Percentiles rank a stretch among this genome's conserved stretches.
These are phyloP conservation scores for Bombus soroeensis DNA, from an alignment of 1,140 invertebrate genomes.

Conservation along the genomic window DNA sequence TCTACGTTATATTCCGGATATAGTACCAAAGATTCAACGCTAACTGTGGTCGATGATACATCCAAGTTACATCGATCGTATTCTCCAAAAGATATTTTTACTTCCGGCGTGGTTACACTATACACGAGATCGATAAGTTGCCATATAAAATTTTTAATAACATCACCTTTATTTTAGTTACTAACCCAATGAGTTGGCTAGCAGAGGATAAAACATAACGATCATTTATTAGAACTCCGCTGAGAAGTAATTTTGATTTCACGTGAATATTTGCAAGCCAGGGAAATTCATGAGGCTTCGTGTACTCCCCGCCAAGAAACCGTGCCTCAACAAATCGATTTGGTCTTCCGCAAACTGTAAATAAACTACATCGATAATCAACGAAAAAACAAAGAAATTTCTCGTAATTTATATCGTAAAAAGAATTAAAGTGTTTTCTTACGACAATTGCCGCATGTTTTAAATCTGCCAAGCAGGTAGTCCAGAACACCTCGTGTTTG, in stretches of 20 bases:
- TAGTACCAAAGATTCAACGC: conserved; percentile 79
- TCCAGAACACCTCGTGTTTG: conserved; percentile 71
- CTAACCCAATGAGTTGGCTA: conserved; percentile 81
- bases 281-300: conserved; percentile 83
- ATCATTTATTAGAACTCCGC: conserved; percentile 84
- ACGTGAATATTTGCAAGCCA: conserved; percentile 83
- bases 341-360: conserved; percentile 75
- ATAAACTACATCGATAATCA: background rate
- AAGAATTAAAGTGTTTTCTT: conserved; percentile 51
- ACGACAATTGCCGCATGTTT: conserved; percentile 76
- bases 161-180: background rate
- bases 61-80: conserved; percentile 82
- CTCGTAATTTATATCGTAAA: no score
- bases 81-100: conserved; percentile 83
- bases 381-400: background rate
- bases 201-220: conserved; percentile 84
- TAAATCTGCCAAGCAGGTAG: conserved; percentile 72
- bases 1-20: conserved; percentile 83
- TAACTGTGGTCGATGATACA: conserved; percentile 81
- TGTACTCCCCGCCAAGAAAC: conserved; percentile 80
- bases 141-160: background rate
- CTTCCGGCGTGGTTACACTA: conserved; percentile 79
- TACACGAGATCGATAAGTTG: conserved; percentile 2
- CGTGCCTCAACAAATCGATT: conserved; percentile 74
- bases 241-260: conserved; percentile 66